These are phyloP conservation scores for Chaetophractus vellerosus DNA, from an alignment of 2,797 vertebrate species.

Conservation along the genomic window DNA sequence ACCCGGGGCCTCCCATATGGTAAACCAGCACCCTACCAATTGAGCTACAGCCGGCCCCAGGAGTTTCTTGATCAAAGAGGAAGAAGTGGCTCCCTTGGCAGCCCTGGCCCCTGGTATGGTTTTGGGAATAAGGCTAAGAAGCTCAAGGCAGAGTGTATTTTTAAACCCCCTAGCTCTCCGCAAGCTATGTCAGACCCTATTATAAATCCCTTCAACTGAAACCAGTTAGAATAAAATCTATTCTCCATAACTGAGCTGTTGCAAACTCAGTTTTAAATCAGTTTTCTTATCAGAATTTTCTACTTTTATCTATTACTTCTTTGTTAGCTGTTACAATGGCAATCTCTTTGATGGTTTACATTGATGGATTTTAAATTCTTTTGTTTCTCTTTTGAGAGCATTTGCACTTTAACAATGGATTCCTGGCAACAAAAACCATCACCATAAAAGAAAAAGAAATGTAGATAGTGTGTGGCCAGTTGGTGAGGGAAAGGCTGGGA, in stretches of 20 bases:
- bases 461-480: neutral
- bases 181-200: fast-evolving
- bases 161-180: neutral
- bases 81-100: fast-evolving
- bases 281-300: neutral
- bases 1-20: too few species aligned
- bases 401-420: neutral
- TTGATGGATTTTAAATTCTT: neutral
- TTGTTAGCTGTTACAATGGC: neutral
- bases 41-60: too few species aligned
- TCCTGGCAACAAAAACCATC: neutral
- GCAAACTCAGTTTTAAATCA: neutral
- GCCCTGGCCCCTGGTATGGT: neutral
- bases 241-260: neutral
- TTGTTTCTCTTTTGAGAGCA: neutral
- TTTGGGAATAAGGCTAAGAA: neutral
- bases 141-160: neutral
- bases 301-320: neutral
- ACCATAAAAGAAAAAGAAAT: neutral
- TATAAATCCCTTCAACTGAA: neutral
- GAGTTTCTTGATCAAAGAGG: neutral
- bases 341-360: neutral
- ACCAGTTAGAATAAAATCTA: neutral
- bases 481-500: neutral
- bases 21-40: too few species aligned